These are phyloP conservation scores for Dolomedes plantarius DNA, from an alignment of 2,888 invertebrate genomes.

Conservation along the genomic window DNA sequence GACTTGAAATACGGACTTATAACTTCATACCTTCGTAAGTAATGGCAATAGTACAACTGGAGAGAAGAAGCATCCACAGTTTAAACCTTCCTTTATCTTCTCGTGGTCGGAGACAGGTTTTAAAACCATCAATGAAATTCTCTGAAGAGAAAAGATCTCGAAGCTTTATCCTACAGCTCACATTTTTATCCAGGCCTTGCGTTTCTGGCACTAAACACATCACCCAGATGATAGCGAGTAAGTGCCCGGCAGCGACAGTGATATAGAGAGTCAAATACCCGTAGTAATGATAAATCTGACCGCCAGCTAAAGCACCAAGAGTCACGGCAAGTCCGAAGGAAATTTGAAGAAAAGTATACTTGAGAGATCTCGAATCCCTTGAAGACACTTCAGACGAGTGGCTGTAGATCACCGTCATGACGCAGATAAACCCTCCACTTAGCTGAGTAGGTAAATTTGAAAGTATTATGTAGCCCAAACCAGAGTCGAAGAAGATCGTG, in stretches of 20 bases:
- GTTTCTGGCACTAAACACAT: slow-evolving; percentile 46
- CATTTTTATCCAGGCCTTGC: slow-evolving; percentile 21
- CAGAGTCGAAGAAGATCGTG: slow-evolving; percentile 38
- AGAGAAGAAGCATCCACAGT: slow-evolving; percentile 67
- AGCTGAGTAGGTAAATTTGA: slow-evolving; percentile 35
- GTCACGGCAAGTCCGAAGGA: slow-evolving; percentile 84
- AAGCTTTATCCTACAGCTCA: slow-evolving; percentile 31
- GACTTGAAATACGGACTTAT: too few relatives aligned
- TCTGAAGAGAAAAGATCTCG: slow-evolving; percentile 33
- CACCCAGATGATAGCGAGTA: slow-evolving; percentile 43
- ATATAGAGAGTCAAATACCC: slow-evolving; percentile 35
- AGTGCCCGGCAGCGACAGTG: slow-evolving; percentile 25
- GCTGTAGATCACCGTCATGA: slow-evolving; percentile 57
- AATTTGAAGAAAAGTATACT: slow-evolving; percentile 56
- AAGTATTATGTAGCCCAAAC: slow-evolving; percentile 44
- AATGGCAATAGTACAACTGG: slow-evolving; percentile 48
- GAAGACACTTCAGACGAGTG: slow-evolving; percentile 56
- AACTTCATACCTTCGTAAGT: slow-evolving; percentile 56
- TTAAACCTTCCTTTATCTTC: slow-evolving; percentile 42
- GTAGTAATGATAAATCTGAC: slow-evolving; percentile 37
- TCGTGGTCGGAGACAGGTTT: slow-evolving; percentile 38
- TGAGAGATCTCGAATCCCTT: slow-evolving; percentile 40
- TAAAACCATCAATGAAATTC: slow-evolving; percentile 51
- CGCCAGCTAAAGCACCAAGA: slow-evolving; percentile 56
- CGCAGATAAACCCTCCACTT: slow-evolving; percentile 51